Evolutionary conservation across 2,888 invertebrate species (phyloP).

Genomic region (Metacarcinus magister): DNA sequence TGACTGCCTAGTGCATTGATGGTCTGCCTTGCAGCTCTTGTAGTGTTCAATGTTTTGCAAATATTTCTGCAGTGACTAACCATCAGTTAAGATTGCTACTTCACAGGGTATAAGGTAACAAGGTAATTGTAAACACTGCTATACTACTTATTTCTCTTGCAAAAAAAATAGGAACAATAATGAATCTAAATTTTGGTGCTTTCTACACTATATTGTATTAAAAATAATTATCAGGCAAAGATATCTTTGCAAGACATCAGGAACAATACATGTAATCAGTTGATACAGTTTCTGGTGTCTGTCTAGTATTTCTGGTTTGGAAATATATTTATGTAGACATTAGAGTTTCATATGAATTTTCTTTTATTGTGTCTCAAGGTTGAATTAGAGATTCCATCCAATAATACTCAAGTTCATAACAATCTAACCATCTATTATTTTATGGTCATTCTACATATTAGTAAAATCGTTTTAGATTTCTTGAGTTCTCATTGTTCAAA

Average conservation of each 20-base stretch:
- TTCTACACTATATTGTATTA: background rate
- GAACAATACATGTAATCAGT: background rate
- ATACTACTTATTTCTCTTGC: background rate
- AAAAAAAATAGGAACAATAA: background rate
- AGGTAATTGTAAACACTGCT: conserved; percentile 28
- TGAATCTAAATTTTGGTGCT: conserved; percentile 34
- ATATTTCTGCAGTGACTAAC: conserved; percentile 70
- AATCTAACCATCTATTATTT: conserved; percentile 18
- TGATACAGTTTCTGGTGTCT: conserved; percentile 32
- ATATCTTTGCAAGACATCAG: conserved; percentile 1
- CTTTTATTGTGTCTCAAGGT: conserved; percentile 38
- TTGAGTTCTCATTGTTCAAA: conserved; percentile 59
- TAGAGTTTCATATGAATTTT: conserved; percentile 19
- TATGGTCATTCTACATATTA: conserved; percentile 48
- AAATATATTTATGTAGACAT: background rate
- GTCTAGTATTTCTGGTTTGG: background rate
- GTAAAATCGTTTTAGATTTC: conserved; percentile 51
- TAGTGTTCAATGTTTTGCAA: conserved; percentile 75
- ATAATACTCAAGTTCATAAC: conserved; percentile 42
- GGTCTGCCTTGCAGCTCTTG: conserved; percentile 72
- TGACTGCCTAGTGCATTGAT: conserved; percentile 66
- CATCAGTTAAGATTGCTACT: conserved; percentile 37
- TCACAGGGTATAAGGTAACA: conserved; percentile 46
- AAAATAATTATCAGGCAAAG: conserved; percentile 16
- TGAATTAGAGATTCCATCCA: conserved; percentile 60